Conservation (phyloP, 2,797 vertebrate genomes). For the Sebastes kiyomatsui region DNA sequence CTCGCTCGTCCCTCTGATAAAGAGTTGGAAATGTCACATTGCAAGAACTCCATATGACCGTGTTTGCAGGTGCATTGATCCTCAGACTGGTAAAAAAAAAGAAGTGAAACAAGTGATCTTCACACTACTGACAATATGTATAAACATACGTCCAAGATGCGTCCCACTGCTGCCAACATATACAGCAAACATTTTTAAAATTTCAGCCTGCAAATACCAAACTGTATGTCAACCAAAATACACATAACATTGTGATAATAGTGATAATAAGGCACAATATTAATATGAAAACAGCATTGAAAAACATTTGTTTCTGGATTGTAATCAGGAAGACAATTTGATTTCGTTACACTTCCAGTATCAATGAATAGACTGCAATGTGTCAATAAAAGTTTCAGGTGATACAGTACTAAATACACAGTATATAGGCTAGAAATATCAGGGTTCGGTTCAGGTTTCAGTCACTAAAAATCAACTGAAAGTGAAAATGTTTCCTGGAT, state of each 20-base stretch:
- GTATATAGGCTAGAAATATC: not conserved
- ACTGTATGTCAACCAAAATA: not conserved
- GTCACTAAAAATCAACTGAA: too few species aligned
- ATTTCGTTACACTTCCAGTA: not conserved
- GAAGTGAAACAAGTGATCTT: too few species aligned
- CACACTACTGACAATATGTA: not conserved
- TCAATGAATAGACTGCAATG: not conserved
- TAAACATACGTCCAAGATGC: not conserved
- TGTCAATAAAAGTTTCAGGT: not conserved
- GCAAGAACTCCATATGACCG: not conserved
- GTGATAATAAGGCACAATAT: constrained; percentile 5
- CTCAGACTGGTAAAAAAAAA: not conserved
- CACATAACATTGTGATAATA: not conserved
- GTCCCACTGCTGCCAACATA: not conserved
- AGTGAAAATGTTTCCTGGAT: too few species aligned
- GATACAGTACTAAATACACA: not conserved
- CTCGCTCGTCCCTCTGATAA: not conserved
- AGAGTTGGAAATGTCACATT: not conserved
- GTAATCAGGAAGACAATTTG: not conserved
- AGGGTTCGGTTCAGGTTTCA: not conserved
- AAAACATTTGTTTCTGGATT: not conserved
- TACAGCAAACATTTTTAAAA: not conserved
- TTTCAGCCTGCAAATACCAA: not conserved
- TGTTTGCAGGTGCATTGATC: not conserved
- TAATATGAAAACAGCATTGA: not conserved